Base-by-base conservation (phyloP, 64 coral and sea anemone species). In the Cladopsammia gracilis region DNA sequence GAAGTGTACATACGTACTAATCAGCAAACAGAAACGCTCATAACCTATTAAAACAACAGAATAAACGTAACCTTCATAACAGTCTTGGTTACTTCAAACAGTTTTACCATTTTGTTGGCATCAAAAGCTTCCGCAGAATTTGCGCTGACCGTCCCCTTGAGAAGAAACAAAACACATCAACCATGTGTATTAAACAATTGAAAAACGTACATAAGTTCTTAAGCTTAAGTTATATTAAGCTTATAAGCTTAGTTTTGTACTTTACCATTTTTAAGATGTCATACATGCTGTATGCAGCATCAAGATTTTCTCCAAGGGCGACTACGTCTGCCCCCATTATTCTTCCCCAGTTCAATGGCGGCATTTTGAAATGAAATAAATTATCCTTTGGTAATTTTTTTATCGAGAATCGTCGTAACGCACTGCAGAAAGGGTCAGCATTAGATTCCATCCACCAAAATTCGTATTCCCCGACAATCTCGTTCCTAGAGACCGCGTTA, bases 341-440 rank as follows among this genome's bases (percentile, higher is more conserved):
- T 87, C 78, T 90, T 71, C 66, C 89, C 97, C 97, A 98, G 56
- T 98, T 94, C 62, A 98, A 77, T 13, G 97, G 93, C 16, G 89
- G 78, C 97, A 98, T 98, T 79, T 60, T 94, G 19, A 15, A 52
- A 34, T 24, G 0, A 22, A 48, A 66, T 19, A 26, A 65, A 44
- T 53, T 22, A 76, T 76, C 16, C n/a, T 46, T 6, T 19, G 19
- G 6, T 19, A 9, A 62, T 16, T 64, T 60, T n/a, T n/a, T n/a
- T 82, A 19, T 20, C 48, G 25, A 54, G 43, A 47, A 65, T 68
- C 44, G 79, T 43, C 20, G 24, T 18, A 71, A n/a, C 19, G 47
- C 65, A 44, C n/a, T 45, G 25, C 58, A n/a, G n/a, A n/a, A n/a
- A n/a, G n/a, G n/a, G n/a, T n/a, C n/a, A n/a, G n/a, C n/a, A n/a